These are phyloP conservation scores for Geotria australis DNA, from an alignment of 2,797 vertebrate genomes.

Conservation along the genomic window DNA sequence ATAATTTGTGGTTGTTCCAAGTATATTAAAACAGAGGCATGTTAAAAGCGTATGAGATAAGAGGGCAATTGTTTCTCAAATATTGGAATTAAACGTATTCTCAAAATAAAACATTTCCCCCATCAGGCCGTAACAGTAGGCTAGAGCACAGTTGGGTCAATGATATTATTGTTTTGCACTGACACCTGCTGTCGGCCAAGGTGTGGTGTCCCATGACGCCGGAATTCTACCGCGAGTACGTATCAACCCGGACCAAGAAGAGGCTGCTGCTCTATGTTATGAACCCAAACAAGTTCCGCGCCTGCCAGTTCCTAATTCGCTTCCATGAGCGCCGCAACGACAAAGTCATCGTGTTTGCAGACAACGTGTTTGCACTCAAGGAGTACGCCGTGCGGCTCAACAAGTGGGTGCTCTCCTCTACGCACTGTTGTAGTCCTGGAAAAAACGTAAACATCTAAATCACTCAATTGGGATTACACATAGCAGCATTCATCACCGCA, in stretches of 20 bases:
- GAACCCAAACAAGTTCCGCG: conserved; percentile 96
- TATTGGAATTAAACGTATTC: too few relatives aligned
- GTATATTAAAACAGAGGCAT: too few relatives aligned
- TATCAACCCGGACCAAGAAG: conserved; percentile 88
- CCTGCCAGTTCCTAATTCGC: conserved; percentile 89
- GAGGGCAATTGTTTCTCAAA: too few relatives aligned
- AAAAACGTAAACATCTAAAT: too few relatives aligned
- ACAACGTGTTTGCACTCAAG: conserved; percentile 90
- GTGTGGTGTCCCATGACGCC: conserved; percentile 98
- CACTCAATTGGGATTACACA: too few relatives aligned
- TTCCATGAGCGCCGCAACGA: conserved; percentile 93
- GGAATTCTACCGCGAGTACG: conserved; percentile 87
- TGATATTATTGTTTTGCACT: too few relatives aligned
- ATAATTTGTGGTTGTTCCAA: too few relatives aligned
- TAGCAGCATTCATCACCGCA: too few relatives aligned
- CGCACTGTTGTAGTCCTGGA: neutral
- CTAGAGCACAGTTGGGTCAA: too few relatives aligned
- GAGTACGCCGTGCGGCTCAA: conserved; percentile 78
- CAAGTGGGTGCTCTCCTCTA: conserved; percentile 23
- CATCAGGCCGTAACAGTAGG: too few relatives aligned
- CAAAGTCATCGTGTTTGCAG: conserved; percentile 95
- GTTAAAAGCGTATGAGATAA: too few relatives aligned
- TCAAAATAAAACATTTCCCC: too few relatives aligned
- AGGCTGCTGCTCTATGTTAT: conserved; percentile 82
- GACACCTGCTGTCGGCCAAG: conserved; percentile 9